Evolutionary conservation across 2,888 invertebrate genomes (phyloP).

Genomic region (Brenthis daphne): DNA sequence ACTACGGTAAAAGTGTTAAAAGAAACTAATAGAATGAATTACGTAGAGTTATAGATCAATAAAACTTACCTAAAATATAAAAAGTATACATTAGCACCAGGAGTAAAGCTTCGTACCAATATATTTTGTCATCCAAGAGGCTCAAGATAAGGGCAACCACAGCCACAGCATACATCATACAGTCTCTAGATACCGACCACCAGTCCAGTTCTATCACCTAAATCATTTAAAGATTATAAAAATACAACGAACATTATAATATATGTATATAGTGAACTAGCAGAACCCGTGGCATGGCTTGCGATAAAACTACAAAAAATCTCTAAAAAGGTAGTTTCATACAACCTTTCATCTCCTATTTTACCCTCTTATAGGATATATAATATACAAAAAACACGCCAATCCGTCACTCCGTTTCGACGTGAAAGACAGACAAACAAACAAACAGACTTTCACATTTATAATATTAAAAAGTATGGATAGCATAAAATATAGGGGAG

Average conservation of each 20-base stretch:
- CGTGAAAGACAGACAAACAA: no score
- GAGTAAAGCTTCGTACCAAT: constrained; percentile 89
- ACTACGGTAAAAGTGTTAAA: background rate
- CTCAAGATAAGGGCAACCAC: constrained; percentile 86
- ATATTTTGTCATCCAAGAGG: constrained; percentile 86
- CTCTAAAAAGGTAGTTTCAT: no score
- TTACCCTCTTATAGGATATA: no score
- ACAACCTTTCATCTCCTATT: no score
- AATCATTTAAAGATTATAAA: background rate
- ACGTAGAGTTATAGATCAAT: no score
- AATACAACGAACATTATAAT: background rate
- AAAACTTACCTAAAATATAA: constrained; percentile 85
- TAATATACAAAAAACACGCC: no score
- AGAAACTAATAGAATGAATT: background rate
- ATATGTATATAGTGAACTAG: no score
- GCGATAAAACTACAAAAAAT: no score
- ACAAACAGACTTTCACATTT: no score
- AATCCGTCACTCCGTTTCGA: no score
- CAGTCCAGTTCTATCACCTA: constrained; percentile 87
- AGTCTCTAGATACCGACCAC: constrained; percentile 90
- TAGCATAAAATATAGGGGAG: background rate
- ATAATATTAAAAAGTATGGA: no score
- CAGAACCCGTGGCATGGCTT: no score
- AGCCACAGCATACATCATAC: constrained; percentile 87
- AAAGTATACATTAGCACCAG: constrained; percentile 86